phyloP scores from a whole-genome alignment of 2,888 invertebrate genomes.

The Uloborus plumipes region DNA sequence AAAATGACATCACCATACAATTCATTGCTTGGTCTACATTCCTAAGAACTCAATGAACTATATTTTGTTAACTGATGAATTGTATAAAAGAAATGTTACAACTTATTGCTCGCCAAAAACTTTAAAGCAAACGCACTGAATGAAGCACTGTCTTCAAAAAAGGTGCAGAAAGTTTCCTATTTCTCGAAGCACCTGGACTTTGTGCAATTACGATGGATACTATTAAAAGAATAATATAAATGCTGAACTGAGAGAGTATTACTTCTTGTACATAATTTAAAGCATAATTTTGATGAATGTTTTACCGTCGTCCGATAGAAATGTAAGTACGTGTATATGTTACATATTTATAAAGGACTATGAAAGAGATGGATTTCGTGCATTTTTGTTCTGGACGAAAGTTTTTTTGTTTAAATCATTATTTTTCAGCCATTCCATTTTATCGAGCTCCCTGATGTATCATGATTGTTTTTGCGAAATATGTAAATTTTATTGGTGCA shows the following conservation, averaged over 20 bases:
- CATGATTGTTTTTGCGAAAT: constrained; percentile 57
- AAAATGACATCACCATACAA: too few species aligned
- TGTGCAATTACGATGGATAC: constrained; percentile 4
- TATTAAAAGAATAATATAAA: too few species aligned
- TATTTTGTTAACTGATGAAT: constrained; percentile 2
- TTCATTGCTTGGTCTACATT: too few species aligned
- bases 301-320: constrained; percentile 54
- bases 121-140: neutral
- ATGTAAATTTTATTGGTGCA: constrained; percentile 64
- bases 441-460: constrained; percentile 23
- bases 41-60: too few species aligned
- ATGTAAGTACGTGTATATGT: constrained; percentile 45
- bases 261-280: too few species aligned
- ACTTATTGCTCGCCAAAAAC: neutral
- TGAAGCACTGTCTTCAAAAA: too few species aligned
- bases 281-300: constrained; percentile 15
- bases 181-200: constrained; percentile 3
- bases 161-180: constrained; percentile 7
- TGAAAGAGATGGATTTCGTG: constrained; percentile 35
- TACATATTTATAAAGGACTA: constrained; percentile 51
- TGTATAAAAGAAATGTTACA: neutral
- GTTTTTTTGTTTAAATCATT: constrained; percentile 8
- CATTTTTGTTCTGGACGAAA: constrained; percentile 35
- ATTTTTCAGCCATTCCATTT: constrained; percentile 7
- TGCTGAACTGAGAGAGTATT: too few species aligned